Base-by-base conservation (phyloP, 2,797 vertebrate species). In the Acrossocheilus fasciatus region DNA sequence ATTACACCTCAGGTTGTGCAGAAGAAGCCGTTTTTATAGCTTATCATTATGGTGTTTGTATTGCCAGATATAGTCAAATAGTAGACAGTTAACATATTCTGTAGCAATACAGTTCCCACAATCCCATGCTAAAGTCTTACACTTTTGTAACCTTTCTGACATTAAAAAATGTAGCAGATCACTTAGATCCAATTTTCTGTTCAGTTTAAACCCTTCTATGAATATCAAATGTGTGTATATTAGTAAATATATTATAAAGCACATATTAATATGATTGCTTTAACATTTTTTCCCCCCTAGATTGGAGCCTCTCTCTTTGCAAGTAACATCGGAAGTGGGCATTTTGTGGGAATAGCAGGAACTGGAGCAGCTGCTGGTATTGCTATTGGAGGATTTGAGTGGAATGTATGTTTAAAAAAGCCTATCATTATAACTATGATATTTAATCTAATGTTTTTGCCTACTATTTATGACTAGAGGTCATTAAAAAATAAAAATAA, bases 301-400 rank as follows among this genome's bases (percentile, higher is more conserved):
- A 98, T 99, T 0, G 98, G 98, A 70, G 98, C 98, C 1, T 99
- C 98, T 2, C 96, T 99, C 54, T 99, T 99, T 88, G 97, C 98
- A 89, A 99, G 98, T 91, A 99, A 99, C 92, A 99, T 99, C 6
- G 98, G 98, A 88, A 98, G 97, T 0, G 97, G 96, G 1, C 98
- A 99, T 90, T 98, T 99, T 85, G 98, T 99, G 82, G 98, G 98
- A 17, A 95, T 99, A n/a, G 97, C 98, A 0, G 98, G 98, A 73
- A 98, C 97, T 0, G 98, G 95, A 45, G 97, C 98, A 4, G 95
- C 97, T 0, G 11, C 91, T 1, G 98, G 98, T 64, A 96, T 99
- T 1, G 97, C 97, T 87, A 98, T 90, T 0, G 98, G 98, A 84
- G 98, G 96, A 72, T 98, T 96, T 57, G 98, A 99, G 69, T 99